Base-by-base conservation (phyloP, 2,113 vertebrate genomes). In the Loxodonta africana region DNA sequence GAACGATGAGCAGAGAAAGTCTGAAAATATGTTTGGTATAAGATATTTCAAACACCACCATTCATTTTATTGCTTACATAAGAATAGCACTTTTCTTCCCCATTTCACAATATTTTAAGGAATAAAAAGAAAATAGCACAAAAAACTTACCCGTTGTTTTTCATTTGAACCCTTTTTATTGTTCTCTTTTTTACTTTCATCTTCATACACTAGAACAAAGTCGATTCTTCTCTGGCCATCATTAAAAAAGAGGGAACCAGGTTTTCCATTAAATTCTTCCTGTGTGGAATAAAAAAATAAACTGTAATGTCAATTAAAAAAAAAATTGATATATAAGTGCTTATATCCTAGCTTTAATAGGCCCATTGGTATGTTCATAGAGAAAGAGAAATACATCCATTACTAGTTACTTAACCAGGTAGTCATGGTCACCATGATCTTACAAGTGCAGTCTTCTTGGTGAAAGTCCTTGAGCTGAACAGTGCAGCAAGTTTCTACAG, bases 171-270 rank as follows among this genome's bases (percentile, higher is more conserved):
- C 98, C 63, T 98, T 99, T 98, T 99, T 99, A 44, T 98, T 99
- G 96, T 97, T 98, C 0, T 98, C 98, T 97, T 99, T 99, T 97
- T 98, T 99, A 14, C 98, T 99, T 97, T 99, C 99, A 97, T 99
- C 99, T 97, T 99, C 99, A 87, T 99, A 99, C 3, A 99, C 99
- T 51, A 99, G 98, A 96, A 99, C 97, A 97, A 99, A 99, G 98
- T 99, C 99, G 28, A 99, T 99, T 97, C 99, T 98, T 98, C 99
- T 97, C 57, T 99, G 98, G 25, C 99, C 99, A 12, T 99, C 99
- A 0, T 98, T 99, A 97, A 99, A 99, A 98, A 99, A 99, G 20
- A 99, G 96, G 9, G 99, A 99, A 94, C 99, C 99, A 0, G 98
- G 95, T n/a, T 99, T 99, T 84, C 97, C 92, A 80, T 99, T 99